Percentiles rank a stretch among this genome's conserved stretches.
Conservation (phyloP, 2,888 invertebrate species). For the Sarcophaga rosellei region DNA sequence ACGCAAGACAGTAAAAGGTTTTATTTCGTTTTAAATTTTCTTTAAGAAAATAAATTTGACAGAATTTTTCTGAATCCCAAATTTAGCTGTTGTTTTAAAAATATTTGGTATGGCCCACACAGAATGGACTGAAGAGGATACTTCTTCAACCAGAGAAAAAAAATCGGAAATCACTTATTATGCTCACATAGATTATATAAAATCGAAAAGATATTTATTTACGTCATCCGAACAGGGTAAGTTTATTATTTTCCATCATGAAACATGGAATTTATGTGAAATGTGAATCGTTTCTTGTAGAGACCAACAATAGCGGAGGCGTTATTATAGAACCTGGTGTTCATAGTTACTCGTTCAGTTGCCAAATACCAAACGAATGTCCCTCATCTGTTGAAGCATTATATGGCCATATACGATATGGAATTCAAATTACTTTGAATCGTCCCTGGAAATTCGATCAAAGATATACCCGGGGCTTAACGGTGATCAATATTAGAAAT, state of each 20-base stretch:
- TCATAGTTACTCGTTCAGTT: constrained; percentile 82
- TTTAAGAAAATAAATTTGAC: constrained; percentile 70
- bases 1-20: constrained; percentile 48
- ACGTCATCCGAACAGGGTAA: constrained; percentile 13
- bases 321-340: constrained; percentile 80
- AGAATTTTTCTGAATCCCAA: not conserved
- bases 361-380: constrained; percentile 81
- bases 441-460: constrained; percentile 92
- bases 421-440: constrained; percentile 86
- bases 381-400: constrained; percentile 83
- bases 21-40: not conserved
- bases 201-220: constrained; percentile 59
- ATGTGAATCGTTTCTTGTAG: not conserved
- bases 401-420: constrained; percentile 83
- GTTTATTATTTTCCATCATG: not conserved
- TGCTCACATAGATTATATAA: constrained; percentile 80
- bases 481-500: constrained; percentile 85
- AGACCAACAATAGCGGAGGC: constrained; percentile 65
- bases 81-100: constrained; percentile 53
- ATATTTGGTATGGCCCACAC: constrained; percentile 59
- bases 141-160: not conserved
- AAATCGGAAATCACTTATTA: constrained; percentile 45
- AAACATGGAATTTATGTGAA: not conserved
- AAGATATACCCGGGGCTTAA: constrained; percentile 86
- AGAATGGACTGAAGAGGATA: constrained; percentile 30